Evolutionary conservation across 2,113 vertebrate genomes (phyloP), one percentile per base, ranked within the genome.

Genomic region (Polypterus bichir): DNA sequence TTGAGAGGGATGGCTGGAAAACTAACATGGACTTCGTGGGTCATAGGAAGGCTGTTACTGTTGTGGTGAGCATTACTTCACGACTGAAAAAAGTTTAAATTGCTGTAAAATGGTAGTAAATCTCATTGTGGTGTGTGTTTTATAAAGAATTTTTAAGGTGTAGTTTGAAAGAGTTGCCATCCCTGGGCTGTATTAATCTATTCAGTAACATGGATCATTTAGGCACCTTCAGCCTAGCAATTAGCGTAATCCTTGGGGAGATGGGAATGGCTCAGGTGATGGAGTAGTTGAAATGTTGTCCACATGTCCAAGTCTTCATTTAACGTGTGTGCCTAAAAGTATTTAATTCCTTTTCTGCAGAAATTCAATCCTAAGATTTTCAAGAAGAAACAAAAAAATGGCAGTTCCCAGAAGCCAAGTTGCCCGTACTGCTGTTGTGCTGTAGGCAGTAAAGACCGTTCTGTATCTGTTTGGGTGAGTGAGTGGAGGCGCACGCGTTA

Each of bases 331-430:
- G 53, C 5, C 46, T 55, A 11, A 62, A 2, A 9, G 27, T 27
- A 3, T 9, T 5, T 6, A 69, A 75, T 49, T 48, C 78, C 9
- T 57, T 58, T 62, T 72, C 4, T 74, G 64, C 59, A 99, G 96
- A 98, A 97, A 86, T 99, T 99, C 77, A 99, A 99, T 73, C 95
- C 96, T 48, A 99, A 99, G 83, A 97, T 99, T 76, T 99, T 99
- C 66, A 96, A 97, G 76, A 98, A 97, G 87, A 94, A 97, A 68
- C 93, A 94, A 70, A 97, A 94, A 76, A 99, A 98, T 7, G 95
- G 96, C 59, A 93, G 93, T 71, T 88, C 95, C n/a, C 79, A 88
- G 0, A 99, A 97, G 64, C 84, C 93, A 5, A 89, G 89, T 69
- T 92, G 91, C 70, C 96, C 94, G 0, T 99, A 99, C 79, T 97